These are phyloP conservation scores for Myripristis jacobus DNA, from an alignment of 2,797 vertebrate species.

Conservation along the genomic window DNA sequence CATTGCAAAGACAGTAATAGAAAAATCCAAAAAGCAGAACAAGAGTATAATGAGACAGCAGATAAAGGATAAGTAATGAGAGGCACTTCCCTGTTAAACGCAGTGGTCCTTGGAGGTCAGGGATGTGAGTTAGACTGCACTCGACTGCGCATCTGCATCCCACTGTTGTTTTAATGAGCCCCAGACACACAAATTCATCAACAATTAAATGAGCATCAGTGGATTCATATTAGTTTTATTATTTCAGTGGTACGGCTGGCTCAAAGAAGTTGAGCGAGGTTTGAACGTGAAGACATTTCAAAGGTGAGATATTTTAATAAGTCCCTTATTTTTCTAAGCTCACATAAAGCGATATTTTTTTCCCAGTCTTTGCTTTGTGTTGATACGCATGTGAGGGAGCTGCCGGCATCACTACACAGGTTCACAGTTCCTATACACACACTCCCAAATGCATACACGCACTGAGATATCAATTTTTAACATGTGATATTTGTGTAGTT, in stretches of 20 bases:
- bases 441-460: no score
- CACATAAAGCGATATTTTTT: no score
- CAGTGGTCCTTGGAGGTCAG: constrained; percentile 63
- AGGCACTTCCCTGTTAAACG: constrained; percentile 49
- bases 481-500: no score
- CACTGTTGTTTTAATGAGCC: constrained; percentile 42
- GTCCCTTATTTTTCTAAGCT: no score
- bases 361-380: no score
- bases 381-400: no score
- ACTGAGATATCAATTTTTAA: no score
- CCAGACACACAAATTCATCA: constrained; percentile 36
- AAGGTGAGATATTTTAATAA: neutral
- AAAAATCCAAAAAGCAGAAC: constrained; percentile 54
- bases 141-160: constrained; percentile 38
- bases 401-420: no score
- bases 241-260: neutral
- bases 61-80: constrained; percentile 71
- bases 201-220: constrained; percentile 50
- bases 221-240: constrained; percentile 28
- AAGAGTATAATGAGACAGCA: constrained; percentile 68
- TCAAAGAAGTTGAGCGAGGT: neutral
- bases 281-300: constrained; percentile 1
- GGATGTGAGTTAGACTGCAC: constrained; percentile 20
- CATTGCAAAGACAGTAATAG: constrained; percentile 63
- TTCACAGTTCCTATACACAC: no score